phyloP scores from a whole-genome alignment of 2,113 vertebrate species.

The Artemisiospiza belli region DNA sequence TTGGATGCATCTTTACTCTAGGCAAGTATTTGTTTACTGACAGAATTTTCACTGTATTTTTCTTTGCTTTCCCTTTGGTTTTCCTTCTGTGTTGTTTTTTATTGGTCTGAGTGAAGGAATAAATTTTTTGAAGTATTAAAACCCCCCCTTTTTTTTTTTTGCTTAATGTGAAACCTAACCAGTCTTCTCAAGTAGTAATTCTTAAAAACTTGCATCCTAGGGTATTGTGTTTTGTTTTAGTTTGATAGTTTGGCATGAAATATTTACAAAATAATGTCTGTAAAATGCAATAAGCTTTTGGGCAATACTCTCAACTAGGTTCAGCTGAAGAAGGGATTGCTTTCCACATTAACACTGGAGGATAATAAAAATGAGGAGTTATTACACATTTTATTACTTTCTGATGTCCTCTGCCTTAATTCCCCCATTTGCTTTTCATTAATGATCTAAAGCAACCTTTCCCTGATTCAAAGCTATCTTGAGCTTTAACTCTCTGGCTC shows the following conservation, averaged over 20 bases:
- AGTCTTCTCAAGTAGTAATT: background rate
- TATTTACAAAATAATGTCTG: background rate
- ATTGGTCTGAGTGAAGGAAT: background rate
- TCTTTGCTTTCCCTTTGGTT: background rate
- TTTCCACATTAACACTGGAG: background rate
- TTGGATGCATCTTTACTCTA: background rate
- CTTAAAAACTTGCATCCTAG: background rate
- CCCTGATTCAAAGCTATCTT: background rate
- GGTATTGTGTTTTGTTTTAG: background rate
- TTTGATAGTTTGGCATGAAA: background rate
- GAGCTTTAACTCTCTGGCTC: background rate
- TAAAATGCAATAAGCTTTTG: background rate
- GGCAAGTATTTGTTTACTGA: background rate
- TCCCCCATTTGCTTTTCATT: background rate
- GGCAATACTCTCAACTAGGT: background rate
- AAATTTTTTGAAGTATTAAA: background rate
- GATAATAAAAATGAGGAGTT: background rate
- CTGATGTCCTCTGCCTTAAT: background rate
- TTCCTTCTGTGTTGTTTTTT: background rate
- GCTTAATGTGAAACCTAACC: background rate
- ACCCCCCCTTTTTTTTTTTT: background rate
- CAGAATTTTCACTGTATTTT: background rate
- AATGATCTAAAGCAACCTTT: background rate
- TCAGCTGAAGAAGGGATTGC: background rate
- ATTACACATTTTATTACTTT: background rate